Base-by-base conservation (phyloP, 2,797 vertebrate species). In the Periparus ater region DNA sequence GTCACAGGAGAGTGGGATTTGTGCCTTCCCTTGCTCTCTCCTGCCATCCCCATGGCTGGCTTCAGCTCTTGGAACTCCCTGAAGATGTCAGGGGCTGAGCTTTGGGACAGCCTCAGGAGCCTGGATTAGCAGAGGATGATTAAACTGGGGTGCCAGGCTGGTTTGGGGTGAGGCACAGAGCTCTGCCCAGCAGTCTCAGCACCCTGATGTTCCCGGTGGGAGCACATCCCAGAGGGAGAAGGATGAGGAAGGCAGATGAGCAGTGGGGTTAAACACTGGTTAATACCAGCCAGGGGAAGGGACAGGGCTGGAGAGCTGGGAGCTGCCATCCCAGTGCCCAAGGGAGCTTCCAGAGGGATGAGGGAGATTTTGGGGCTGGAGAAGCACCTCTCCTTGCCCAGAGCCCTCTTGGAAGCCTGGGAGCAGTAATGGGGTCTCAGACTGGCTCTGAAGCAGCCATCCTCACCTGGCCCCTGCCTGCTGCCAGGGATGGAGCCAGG, bases 171-270 rank as follows among this genome's bases (percentile, higher is more conserved):
- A 21, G 16, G 23, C 32, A 32, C 27, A 45, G 72, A 34, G 20
- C 17, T 42, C 21, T 73, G 27, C 47, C 14, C 7, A 0, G 22
- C 4, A 7, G 14, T 5, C 18, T 13, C 63, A 60, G 30, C 1
- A 1, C 23, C 7, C 7, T 34, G 18, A 9, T 54, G 32, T 1
- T 3, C 23, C 25, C 0, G 0, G 14, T 22, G 32, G 36, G 40
- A 85, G 40, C 21, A 45, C 19, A 10, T 29, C 18, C 51, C 30
- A 45, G 50, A 61, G 68, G 21, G 19, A 50, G 25, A 25, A 47
- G 19, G 40, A 53, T 5, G 2, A 25, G 32, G 16, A 30, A 51
- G 53, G 47, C 6, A 47, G 36, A 26, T 36, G 12, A 45, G 20
- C 1, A 9, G 10, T 13, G 4, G 3, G 23, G 18, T 60, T 72